Conservation (phyloP, 2,113 vertebrate species). For the Grallaria varia region DNA sequence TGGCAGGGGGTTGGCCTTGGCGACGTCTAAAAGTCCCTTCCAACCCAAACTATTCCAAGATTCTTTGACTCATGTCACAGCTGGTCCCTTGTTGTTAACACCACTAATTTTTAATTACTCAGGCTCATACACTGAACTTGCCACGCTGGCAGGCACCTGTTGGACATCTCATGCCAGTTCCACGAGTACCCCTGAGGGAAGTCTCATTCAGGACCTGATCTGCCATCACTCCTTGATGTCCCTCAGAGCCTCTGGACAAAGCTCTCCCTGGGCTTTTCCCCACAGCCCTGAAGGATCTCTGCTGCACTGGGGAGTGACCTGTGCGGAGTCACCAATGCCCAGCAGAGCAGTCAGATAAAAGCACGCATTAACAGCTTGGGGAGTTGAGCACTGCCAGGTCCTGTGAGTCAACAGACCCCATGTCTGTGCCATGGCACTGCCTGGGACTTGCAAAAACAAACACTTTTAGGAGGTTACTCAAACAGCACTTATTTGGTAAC, state of each 20-base stretch:
- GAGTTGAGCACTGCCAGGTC: neutral
- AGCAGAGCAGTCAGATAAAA: neutral
- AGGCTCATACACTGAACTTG: neutral
- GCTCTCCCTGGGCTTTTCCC: neutral
- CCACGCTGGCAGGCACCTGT: neutral
- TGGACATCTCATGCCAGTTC: neutral
- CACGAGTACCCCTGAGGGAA: neutral
- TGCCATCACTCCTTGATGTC: neutral
- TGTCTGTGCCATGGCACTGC: neutral
- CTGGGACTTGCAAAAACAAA: neutral
- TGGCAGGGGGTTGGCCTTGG: neutral
- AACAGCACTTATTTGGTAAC: neutral
- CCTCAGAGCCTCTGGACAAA: neutral
- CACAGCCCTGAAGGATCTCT: neutral
- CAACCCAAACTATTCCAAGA: neutral
- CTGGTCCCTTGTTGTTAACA: neutral
- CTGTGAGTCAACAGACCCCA: neutral
- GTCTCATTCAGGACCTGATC: neutral
- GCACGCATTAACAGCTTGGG: neutral
- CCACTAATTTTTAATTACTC: neutral
- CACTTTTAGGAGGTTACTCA: neutral
- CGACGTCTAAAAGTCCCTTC: neutral
- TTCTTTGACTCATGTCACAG: neutral
- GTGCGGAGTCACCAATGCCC: rapidly evolving
- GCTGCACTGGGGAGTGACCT: neutral